phyloP scores from a whole-genome alignment of 1,140 invertebrate species.

The Octopus sinensis region DNA sequence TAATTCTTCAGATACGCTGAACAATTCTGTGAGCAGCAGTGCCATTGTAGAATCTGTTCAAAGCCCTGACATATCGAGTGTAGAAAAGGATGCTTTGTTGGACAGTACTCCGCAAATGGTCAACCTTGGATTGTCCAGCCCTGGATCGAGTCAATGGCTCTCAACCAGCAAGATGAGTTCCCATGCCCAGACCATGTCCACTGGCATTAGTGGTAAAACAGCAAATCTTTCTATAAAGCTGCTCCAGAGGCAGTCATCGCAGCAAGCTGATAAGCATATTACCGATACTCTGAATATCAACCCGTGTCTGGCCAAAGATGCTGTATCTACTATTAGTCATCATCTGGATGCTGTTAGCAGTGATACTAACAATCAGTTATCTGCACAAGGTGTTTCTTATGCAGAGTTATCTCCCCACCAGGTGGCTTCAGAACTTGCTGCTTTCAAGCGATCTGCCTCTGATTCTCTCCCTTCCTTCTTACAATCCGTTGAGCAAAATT shows the following conservation, averaged over 20 bases:
- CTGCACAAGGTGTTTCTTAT: not conserved
- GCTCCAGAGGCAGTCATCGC: not conserved
- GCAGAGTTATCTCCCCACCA: not conserved
- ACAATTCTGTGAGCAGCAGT: not conserved
- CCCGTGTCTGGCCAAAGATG: not conserved
- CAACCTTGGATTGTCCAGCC: not conserved
- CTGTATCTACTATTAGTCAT: not conserved
- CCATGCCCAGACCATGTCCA: conserved; percentile 23
- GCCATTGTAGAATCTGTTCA: not conserved
- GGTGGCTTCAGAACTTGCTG: conserved; percentile 1
- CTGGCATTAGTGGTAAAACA: conserved; percentile 22
- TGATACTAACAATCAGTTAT: not conserved
- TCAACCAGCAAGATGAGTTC: not conserved
- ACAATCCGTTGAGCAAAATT: not conserved
- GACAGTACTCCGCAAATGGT: conserved; percentile 22
- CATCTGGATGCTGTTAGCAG: not conserved
- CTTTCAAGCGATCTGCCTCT: not conserved
- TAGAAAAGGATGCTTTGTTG: conserved; percentile 36
- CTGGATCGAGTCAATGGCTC: not conserved
- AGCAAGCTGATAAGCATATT: not conserved
- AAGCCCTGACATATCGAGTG: conserved; percentile 28
- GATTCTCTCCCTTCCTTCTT: not conserved
- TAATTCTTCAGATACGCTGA: not conserved
- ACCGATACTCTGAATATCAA: not conserved
- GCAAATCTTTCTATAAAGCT: not conserved